Evolutionary conservation across 1,140 invertebrate species (phyloP), one percentile per base, ranked within the genome.

Genomic region (Acyrthosiphon pisum): DNA sequence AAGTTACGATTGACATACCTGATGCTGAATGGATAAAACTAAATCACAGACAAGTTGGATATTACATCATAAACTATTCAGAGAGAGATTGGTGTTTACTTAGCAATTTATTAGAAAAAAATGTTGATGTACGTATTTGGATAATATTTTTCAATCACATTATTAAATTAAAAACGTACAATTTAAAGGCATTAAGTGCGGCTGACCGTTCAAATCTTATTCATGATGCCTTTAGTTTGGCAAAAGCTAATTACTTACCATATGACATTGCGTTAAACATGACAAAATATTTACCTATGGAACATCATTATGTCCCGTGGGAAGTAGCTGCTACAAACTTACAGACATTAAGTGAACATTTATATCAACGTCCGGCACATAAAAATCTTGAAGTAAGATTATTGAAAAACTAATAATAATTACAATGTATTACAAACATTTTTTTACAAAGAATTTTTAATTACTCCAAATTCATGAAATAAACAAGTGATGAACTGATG

Each of bases 31-130:
- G 97, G 97, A 95, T 98, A 2, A 99, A 99, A 95, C 96, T 99
- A 98, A 98, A 2, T 41, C 41, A 41, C 2, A 41, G 41, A 3
- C 41, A 41, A 41, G 41, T 41, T 41, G 41, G 41, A 41, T 99
- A 97, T 94, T 99, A 98, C 95, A 96, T 98, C 84, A 97, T 99
- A 0, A 98, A 98, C 95, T 99, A 99, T 94, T 95, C 96, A 2
- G 35, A 94, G 8, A 95, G 95, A 0, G 96, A 96, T 94, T 99
- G 98, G 98, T 94, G 96, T 46, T 95, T 94, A 3, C 95, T 99
- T 9, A 95, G 95, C 18, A 94, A 96, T 2, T 95, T 96, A 44
- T 95, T 98, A 2, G 94, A 95, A 93, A 94, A 94, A 90, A 95
- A 96, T 94, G 96, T 96, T 94, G 95, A 95, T 94, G 96, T 96